Conservation (phyloP, 2,888 invertebrate genomes). For the Dione vanillae region DNA sequence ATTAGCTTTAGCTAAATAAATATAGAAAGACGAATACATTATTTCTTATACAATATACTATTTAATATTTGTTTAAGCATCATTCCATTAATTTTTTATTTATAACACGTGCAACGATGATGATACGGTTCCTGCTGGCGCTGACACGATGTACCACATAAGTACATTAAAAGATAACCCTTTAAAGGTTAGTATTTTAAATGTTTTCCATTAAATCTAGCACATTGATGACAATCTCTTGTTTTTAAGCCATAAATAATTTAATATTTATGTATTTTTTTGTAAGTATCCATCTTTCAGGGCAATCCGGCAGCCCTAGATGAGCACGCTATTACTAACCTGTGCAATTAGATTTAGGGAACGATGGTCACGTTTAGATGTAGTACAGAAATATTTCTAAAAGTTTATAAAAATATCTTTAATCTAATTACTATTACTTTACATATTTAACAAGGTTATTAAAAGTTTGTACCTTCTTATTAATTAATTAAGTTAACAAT, state of each 20-base stretch:
- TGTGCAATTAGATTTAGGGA: slow-evolving; percentile 4
- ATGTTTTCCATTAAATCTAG: neutral
- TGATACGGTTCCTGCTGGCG: neutral
- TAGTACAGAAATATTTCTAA: neutral
- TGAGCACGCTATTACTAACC: slow-evolving; percentile 10
- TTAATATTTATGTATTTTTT: too few relatives aligned
- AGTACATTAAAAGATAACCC: neutral
- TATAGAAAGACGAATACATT: too few relatives aligned
- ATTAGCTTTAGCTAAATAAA: too few relatives aligned
- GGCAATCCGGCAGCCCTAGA: slow-evolving; percentile 13
- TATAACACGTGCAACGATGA: neutral
- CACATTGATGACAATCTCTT: neutral
- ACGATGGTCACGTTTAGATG: slow-evolving; percentile 11
- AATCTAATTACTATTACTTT: too few relatives aligned
- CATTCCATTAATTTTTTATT: neutral
- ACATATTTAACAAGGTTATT: neutral
- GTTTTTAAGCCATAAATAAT: neutral
- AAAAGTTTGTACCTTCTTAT: neutral
- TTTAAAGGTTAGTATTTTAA: neutral
- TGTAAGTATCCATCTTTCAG: neutral
- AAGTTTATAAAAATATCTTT: too few relatives aligned
- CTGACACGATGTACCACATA: neutral
- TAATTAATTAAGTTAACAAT: neutral
- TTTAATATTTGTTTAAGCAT: neutral
- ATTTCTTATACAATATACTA: too few relatives aligned